Conservation (phyloP, 2,888 invertebrate species). For the Epirrita christyi region DNA sequence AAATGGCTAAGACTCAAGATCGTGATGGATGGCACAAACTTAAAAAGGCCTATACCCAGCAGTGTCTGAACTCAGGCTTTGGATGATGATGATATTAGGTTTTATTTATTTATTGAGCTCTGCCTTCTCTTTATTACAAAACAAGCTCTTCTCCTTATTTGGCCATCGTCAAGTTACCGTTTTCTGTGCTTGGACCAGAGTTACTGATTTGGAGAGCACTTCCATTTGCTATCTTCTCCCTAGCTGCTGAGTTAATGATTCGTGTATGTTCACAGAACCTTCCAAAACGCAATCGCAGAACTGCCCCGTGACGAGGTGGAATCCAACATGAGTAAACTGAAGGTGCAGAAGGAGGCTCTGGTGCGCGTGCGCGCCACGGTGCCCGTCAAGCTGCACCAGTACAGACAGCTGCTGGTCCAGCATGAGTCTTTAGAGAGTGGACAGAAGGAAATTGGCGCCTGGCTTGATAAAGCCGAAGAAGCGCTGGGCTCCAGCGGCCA, state of each 20-base stretch:
- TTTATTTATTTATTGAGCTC: no score
- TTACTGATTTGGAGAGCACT: not conserved
- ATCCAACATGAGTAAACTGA: slow-evolving; percentile 93
- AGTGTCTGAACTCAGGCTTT: no score
- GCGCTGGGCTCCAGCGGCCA: slow-evolving; percentile 82
- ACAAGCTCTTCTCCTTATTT: no score
- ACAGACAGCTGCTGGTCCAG: slow-evolving; percentile 93
- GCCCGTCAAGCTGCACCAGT: slow-evolving; percentile 92
- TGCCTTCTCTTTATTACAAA: not conserved
- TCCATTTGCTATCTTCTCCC: not conserved
- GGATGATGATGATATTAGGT: no score
- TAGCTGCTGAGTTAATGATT: no score
- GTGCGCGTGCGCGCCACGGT: slow-evolving; percentile 93
- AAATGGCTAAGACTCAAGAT: no score
- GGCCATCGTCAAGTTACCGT: no score
- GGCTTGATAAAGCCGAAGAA: slow-evolving; percentile 94
- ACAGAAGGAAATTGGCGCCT: slow-evolving; percentile 92
- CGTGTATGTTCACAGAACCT: slow-evolving; percentile 82
- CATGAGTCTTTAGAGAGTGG: slow-evolving; percentile 96
- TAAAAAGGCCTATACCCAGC: no score
- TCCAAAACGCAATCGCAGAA: slow-evolving; percentile 95
- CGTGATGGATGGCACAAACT: no score
- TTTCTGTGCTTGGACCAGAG: no score
- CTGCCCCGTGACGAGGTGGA: slow-evolving; percentile 96
- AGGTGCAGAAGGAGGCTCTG: slow-evolving; percentile 94